Conservation (phyloP, 2,888 invertebrate genomes). For the Pachymerium ferrugineum region DNA sequence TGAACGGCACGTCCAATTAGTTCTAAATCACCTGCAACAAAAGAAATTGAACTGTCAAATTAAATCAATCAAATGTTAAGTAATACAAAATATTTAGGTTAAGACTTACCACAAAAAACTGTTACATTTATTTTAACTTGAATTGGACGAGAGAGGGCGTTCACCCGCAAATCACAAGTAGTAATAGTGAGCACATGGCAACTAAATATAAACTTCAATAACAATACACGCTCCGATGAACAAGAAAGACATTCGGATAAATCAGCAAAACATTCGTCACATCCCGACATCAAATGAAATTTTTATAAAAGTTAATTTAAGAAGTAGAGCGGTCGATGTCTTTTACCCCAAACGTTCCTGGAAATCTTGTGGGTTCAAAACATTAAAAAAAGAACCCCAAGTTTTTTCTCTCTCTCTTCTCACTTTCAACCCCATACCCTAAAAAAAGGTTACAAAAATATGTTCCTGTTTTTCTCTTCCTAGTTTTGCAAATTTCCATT, state of each 20-base stretch:
- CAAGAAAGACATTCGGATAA: slow-evolving; percentile 23
- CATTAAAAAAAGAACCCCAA: neutral
- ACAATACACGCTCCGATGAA: slow-evolving; percentile 25
- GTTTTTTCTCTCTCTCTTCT: neutral
- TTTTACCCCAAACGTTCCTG: neutral
- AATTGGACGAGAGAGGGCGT: too few species aligned
- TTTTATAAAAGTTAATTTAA: slow-evolving; percentile 19
- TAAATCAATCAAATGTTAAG: too few species aligned
- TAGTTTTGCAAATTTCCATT: neutral
- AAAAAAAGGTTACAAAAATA: too few species aligned
- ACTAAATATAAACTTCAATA: neutral
- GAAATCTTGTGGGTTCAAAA: slow-evolving; percentile 6
- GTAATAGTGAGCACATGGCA: slow-evolving; percentile 15
- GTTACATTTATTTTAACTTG: too few species aligned
- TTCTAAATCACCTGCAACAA: too few species aligned
- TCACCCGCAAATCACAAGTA: too few species aligned
- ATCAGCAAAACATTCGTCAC: slow-evolving; percentile 19
- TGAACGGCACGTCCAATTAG: too few species aligned
- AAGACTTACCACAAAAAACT: too few species aligned
- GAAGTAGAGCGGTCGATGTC: slow-evolving; percentile 19
- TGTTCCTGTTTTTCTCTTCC: neutral
- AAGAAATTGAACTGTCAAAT: too few species aligned
- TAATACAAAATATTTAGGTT: too few species aligned
- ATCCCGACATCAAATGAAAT: slow-evolving; percentile 23
- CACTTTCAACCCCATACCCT: neutral